A percentile compares a stretch with the other conserved stretches of the same genome.
Conservation (phyloP, 2,113 vertebrate species). For the Paramormyrops kingsleyae region DNA sequence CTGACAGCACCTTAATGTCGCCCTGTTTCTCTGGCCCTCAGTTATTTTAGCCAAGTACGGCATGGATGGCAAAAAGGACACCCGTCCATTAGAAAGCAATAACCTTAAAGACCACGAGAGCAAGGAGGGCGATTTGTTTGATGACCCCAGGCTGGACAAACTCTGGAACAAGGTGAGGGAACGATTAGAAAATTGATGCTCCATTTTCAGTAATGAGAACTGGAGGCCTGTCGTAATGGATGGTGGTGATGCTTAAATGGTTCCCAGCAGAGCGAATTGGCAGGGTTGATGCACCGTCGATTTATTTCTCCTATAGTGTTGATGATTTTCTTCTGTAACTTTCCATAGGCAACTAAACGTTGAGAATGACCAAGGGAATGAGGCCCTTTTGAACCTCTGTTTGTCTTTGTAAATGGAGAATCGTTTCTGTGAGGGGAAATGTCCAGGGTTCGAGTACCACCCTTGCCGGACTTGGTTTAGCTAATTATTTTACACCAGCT, state of each 20-base stretch:
- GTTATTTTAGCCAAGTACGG: slow-evolving; percentile 90
- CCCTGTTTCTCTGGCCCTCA: slow-evolving; percentile 36
- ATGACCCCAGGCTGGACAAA: slow-evolving; percentile 86
- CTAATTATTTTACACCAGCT: not conserved
- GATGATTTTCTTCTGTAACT: not conserved
- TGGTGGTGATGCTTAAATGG: not conserved
- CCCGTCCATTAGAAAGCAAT: slow-evolving; percentile 66
- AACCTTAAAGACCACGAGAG: slow-evolving; percentile 65
- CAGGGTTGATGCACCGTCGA: not conserved
- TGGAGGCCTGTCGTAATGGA: not conserved
- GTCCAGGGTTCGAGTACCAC: not conserved
- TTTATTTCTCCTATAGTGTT: not conserved
- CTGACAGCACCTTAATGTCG: not conserved
- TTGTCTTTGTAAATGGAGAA: not conserved
- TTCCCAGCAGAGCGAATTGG: not conserved
- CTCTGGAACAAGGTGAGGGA: slow-evolving; percentile 86
- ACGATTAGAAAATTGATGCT: not conserved
- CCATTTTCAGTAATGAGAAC: not conserved
- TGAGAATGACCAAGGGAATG: not conserved
- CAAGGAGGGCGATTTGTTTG: slow-evolving; percentile 66
- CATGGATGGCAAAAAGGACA: slow-evolving; percentile 84
- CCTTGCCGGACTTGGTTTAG: not conserved
- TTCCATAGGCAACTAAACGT: not conserved
- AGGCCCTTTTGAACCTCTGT: not conserved
- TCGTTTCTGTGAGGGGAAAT: not conserved